Evolutionary conservation across 2,113 vertebrate species (phyloP), one percentile per base, ranked within the genome.

Genomic region (Enhydra lutris): DNA sequence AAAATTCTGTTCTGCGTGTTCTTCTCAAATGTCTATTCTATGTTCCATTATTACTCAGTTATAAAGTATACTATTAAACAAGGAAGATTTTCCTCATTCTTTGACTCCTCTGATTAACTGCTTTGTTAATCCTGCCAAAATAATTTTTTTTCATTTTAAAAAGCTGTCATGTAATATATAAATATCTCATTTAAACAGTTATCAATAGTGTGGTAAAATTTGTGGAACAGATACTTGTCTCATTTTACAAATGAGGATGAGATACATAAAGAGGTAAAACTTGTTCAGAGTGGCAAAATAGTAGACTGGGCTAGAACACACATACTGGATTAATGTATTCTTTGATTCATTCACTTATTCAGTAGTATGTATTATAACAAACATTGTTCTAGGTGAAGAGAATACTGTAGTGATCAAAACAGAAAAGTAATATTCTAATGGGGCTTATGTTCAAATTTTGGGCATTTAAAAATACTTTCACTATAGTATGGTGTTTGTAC

Each of bases 101-200:
- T 94, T 57, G 59, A 63, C 69, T 13, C 89, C 59, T 86, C 47
- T 85, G 39, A 31, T 82, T 83, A 83, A 88, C 57, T 84, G 10
- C 50, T 79, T 57, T 94, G 57, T 91, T 89, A 84, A 85, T 94
- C 4, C 11, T 93, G 36, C 69, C 59, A 87, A 96, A 63, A 69
- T 69, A 69, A 59, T 24, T 34, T 55, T 36, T 57, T 73, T 91
- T 29, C 26, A 26, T 78, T 76, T 86, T 24, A 83, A 52, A 83
- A 79, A 13, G 0, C 26, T 88, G 14, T 65, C 57, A 45, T 7
- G 8, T n/a, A 89, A 52, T 47, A 95, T 45, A 83, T 82, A 69
- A 87, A 88, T 85, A 6, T 50, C 34, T 71, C 59, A 36, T 78
- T 83, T 71, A 87, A 90, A 55, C 8, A n/a, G 31, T 7, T 14